Evolutionary conservation across 2,888 invertebrate genomes (phyloP).

Genomic region (Arge pagana): DNA sequence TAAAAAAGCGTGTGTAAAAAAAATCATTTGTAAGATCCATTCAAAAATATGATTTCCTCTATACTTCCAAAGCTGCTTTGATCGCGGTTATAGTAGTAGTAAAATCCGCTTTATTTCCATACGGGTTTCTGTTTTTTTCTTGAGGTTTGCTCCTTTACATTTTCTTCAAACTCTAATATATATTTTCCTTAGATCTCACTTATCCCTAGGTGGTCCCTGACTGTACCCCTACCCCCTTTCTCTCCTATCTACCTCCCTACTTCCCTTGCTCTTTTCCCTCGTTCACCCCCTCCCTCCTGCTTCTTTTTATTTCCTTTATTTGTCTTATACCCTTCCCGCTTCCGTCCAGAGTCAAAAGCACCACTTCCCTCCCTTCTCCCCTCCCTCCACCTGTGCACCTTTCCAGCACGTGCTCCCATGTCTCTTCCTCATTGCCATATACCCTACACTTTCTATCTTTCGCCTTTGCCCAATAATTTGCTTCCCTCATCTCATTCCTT

Average conservation of each 20-base stretch:
- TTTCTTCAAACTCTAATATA: no score
- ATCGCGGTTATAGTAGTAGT: no score
- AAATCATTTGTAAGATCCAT: no score
- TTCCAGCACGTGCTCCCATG: not conserved
- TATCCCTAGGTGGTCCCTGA: no score
- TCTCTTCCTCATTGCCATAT: constrained; percentile 5
- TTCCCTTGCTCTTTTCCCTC: not conserved
- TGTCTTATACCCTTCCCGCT: not conserved
- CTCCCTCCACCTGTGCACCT: not conserved
- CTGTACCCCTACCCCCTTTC: not conserved
- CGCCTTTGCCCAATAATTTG: constrained; percentile 5
- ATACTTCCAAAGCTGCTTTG: no score
- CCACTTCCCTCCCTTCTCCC: not conserved
- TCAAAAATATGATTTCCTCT: no score
- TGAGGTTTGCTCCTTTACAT: no score
- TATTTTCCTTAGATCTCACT: no score
- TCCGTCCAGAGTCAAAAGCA: not conserved
- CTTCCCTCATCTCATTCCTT: constrained; percentile 16
- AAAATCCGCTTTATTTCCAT: no score
- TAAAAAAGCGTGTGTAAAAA: no score
- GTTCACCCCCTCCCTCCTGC: not conserved
- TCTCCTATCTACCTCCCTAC: not conserved
- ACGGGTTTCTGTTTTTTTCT: no score
- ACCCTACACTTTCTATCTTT: not conserved
- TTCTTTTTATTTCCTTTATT: not conserved